Base-by-base conservation (phyloP, 2,888 invertebrate genomes). In the Drosophila quinaria region DNA sequence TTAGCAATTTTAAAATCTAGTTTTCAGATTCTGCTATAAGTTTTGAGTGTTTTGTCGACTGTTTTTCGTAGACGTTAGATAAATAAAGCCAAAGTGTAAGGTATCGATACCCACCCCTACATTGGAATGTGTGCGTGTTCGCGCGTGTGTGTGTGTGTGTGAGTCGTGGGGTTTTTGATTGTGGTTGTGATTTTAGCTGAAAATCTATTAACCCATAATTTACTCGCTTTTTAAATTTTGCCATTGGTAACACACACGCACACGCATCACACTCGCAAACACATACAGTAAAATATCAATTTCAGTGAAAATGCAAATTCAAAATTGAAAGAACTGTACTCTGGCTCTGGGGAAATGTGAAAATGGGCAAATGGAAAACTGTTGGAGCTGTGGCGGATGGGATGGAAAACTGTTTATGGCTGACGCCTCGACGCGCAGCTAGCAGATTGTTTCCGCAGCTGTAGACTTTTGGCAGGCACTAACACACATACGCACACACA, bases 391-490 rank as follows among this genome's bases (percentile, higher is more conserved):
- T 37, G 70, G 54, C 54, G 67, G 68, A 59, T 74, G 65, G 74
- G 46, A 25, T 25, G 25, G 25, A 79, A 77, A 63, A 63, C 72
- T 84, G 89, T 84, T 84, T 79, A 87, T 87, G 81, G 89, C 75
- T 88, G 87, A 71, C 77, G 82, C 81, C 75, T 81, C 85, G 69
- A 83, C 89, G 89, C 87, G 89, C 78, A 78, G 68, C 78, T 55
- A 86, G 80, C 89, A 85, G 89, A 85, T 85, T 85, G 85, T 85
- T 89, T 85, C 85, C 85, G 89, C 87, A 70, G 71, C 78, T 81
- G 68, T 81, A 74, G 78, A 85, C 71, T 85, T 80, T 87, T 82
- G 82, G 89, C 89, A 87, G 39, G 58, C 75, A 59, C 37, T 60
- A 33, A 55, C 46, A 59, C 50, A 50, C 25, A 29, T 55, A 47